A percentile compares a stretch with the other conserved stretches of the same genome.
Evolutionary conservation across 2,113 vertebrate species (phyloP).

Genomic region (Rhinoptilus africanus): DNA sequence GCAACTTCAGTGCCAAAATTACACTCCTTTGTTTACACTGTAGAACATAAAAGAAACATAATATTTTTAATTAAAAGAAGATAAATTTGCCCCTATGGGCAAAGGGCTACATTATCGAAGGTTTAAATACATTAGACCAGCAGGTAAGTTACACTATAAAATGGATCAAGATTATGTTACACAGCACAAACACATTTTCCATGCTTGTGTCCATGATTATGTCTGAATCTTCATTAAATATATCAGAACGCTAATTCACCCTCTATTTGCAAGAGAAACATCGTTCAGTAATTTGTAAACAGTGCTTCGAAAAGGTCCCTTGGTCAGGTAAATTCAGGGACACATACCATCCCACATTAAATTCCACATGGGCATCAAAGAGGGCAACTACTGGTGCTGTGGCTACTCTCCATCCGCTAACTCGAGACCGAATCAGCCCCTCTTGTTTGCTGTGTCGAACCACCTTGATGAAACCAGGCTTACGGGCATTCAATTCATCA

Average conservation of each 20-base stretch:
- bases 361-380: conserved; percentile 97
- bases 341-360: conserved; percentile 92
- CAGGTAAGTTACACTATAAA: neutral
- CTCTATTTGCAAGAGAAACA: neutral
- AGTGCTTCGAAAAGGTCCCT: neutral
- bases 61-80: neutral
- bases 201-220: no score
- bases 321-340: neutral
- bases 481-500: conserved; percentile 84
- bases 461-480: conserved; percentile 90
- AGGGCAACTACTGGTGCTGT: conserved; percentile 92
- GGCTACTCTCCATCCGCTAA: conserved; percentile 93
- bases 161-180: neutral
- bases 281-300: neutral
- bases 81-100: neutral
- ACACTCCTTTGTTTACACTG: neutral
- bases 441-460: conserved; percentile 92
- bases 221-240: neutral
- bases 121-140: neutral
- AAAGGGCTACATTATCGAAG: neutral
- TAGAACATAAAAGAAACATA: neutral
- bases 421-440: conserved; percentile 93
- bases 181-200: neutral
- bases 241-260: neutral
- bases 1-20: neutral